These are phyloP conservation scores for Phengaris arion DNA, from an alignment of 2,888 invertebrate species.

Conservation along the genomic window DNA sequence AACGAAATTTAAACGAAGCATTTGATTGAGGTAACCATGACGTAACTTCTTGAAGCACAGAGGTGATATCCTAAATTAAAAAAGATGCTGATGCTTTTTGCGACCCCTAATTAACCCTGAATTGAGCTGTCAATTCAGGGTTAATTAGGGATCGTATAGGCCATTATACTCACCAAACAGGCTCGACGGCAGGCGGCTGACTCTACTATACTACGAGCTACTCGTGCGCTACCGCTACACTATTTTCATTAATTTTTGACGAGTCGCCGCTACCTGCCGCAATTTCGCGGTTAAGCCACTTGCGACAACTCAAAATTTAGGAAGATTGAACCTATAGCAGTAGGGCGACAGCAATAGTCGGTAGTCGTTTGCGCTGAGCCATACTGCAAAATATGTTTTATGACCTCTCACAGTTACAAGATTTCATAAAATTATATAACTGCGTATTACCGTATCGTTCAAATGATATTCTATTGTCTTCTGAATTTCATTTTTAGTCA, in stretches of 20 bases:
- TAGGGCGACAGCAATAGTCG: background rate
- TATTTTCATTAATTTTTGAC: too few species aligned
- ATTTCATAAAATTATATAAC: background rate
- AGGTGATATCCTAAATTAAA: slow-evolving; percentile 52
- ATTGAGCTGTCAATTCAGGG: background rate
- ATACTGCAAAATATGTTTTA: background rate
- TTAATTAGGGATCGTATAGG: background rate
- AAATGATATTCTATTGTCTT: slow-evolving; percentile 47
- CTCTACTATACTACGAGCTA: too few species aligned
- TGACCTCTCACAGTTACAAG: background rate
- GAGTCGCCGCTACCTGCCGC: background rate
- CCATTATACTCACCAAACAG: background rate
- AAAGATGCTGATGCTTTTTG: background rate
- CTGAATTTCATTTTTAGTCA: slow-evolving; percentile 58
- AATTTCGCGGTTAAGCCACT: background rate
- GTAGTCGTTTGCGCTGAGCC: background rate
- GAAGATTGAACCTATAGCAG: background rate
- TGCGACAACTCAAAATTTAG: background rate
- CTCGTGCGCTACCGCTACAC: too few species aligned
- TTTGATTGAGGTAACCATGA: slow-evolving; percentile 53
- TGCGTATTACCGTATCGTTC: slow-evolving; percentile 51
- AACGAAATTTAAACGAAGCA: slow-evolving; percentile 54
- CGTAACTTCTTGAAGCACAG: slow-evolving; percentile 50
- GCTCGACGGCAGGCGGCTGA: too few species aligned
- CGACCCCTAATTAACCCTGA: too few species aligned